Evolutionary conservation across 2,888 invertebrate species (phyloP).

Genomic region (Carterocephalus palaemon): DNA sequence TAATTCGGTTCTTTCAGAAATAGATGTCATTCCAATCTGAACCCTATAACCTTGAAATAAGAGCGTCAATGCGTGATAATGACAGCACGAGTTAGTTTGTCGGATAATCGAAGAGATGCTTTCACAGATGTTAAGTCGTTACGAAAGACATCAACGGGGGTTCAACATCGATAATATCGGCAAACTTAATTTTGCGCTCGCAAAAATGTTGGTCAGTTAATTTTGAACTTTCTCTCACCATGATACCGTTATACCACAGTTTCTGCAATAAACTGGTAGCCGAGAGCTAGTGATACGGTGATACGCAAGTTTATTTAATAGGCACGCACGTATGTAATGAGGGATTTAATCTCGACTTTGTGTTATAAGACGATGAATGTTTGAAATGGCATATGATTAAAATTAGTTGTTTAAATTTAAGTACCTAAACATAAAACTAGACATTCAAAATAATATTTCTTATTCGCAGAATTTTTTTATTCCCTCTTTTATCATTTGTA

Average conservation of each 20-base stretch:
- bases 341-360: no score
- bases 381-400: no score
- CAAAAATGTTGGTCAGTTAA: constrained; percentile 1
- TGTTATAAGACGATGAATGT: no score
- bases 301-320: constrained; percentile 3
- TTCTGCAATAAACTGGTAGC: not conserved
- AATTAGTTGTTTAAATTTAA: no score
- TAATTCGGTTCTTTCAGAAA: constrained; percentile 16
- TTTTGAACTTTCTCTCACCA: constrained; percentile 12
- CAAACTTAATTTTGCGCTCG: constrained; percentile 22
- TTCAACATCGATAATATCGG: constrained; percentile 29
- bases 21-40: constrained; percentile 11
- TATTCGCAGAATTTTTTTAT: no score
- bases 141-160: constrained; percentile 42
- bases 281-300: constrained; percentile 2
- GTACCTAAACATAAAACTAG: no score
- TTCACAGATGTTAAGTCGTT: constrained; percentile 59
- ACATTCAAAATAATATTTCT: no score
- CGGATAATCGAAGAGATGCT: constrained; percentile 41
- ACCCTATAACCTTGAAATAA: constrained; percentile 20
- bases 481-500: no score
- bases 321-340: not conserved
- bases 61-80: not conserved
- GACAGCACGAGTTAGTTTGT: constrained; percentile 5
- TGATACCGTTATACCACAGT: not conserved